phyloP scores from a whole-genome alignment of 2,888 invertebrate genomes.

The Junonia oenone region DNA sequence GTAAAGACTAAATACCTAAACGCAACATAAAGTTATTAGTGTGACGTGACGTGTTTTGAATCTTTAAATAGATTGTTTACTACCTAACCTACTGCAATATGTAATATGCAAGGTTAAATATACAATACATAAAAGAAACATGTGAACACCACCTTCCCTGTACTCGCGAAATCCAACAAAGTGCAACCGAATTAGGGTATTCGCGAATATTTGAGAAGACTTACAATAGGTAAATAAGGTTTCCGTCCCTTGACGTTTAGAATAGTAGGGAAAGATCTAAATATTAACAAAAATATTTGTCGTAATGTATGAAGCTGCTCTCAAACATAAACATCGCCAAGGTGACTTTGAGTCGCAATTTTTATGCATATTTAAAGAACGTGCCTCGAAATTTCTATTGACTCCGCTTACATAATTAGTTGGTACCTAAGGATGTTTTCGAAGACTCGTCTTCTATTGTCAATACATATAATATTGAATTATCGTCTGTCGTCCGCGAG shows the following conservation, averaged over 20 bases:
- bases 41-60: not conserved
- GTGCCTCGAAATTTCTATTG: constrained; percentile 51
- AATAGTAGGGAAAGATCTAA: not conserved
- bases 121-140: constrained; percentile 39
- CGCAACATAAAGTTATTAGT: not conserved
- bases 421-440: constrained; percentile 26
- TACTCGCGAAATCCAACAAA: not conserved
- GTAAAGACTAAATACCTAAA: not conserved
- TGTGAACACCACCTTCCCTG: constrained; percentile 25
- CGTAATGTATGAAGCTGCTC: not conserved
- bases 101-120: constrained; percentile 3
- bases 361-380: constrained; percentile 38
- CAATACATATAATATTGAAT: constrained; percentile 28
- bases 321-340: constrained; percentile 41
- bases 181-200: not conserved
- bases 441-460: constrained; percentile 25
- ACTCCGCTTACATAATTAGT: constrained; percentile 43
- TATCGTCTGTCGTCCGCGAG: constrained; percentile 20
- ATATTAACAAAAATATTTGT: not conserved
- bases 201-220: not conserved
- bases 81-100: constrained; percentile 18
- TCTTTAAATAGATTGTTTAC: not conserved
- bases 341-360: constrained; percentile 60
- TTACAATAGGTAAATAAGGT: not conserved
- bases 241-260: not conserved